Evolutionary conservation across 2,113 vertebrate genomes (phyloP).

Genomic region (Ctenomys sociabilis): DNA sequence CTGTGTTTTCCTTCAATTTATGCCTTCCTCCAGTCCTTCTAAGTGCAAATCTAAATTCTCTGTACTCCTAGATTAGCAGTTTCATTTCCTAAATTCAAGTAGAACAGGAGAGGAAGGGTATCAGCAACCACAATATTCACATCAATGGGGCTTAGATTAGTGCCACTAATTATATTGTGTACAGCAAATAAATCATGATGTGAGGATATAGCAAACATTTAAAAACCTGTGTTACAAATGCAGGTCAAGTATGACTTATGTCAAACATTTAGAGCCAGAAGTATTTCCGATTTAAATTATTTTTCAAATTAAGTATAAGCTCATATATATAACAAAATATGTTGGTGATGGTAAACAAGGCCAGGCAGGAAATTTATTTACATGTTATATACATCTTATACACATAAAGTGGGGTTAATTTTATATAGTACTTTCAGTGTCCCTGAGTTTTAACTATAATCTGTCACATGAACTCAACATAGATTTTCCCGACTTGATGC

Average conservation of each 20-base stretch:
- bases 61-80: background rate
- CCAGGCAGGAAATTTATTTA: background rate
- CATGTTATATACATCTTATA: background rate
- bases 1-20: background rate
- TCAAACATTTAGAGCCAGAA: background rate
- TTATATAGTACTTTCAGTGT: background rate
- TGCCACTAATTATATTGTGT: background rate
- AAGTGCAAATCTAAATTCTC: background rate
- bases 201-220: background rate
- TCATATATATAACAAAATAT: background rate
- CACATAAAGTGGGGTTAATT: background rate
- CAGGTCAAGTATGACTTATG: background rate
- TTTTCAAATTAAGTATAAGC: background rate
- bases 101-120: background rate
- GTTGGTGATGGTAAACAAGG: background rate
- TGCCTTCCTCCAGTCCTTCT: background rate
- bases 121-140: background rate
- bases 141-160: background rate
- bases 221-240: background rate
- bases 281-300: background rate
- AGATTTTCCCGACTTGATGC: background rate
- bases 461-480: background rate
- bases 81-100: background rate
- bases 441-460: background rate
- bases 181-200: background rate